A percentile compares a stretch with the other conserved stretches of the same genome.
Conservation (phyloP, 2,797 vertebrate species). For the Neomorphus geoffroyi region DNA sequence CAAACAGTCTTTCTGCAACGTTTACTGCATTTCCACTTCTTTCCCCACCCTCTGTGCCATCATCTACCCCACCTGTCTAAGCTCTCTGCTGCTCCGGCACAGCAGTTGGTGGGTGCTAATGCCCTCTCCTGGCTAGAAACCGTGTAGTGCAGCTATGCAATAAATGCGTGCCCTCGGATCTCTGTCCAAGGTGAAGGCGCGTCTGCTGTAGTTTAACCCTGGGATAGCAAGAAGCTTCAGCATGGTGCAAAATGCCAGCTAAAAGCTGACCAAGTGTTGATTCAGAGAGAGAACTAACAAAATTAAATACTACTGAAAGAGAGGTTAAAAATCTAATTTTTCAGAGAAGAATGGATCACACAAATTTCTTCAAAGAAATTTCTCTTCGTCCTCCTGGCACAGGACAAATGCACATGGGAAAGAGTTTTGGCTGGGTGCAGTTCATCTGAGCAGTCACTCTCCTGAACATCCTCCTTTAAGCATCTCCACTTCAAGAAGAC, state of each 20-base stretch:
- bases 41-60: neutral
- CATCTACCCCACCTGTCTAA: neutral
- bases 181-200: neutral
- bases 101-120: neutral
- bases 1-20: neutral
- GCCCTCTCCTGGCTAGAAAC: slow-evolving; percentile 29
- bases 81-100: neutral
- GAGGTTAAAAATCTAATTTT: neutral
- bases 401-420: neutral
- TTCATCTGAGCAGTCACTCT: neutral
- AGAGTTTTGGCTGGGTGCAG: neutral
- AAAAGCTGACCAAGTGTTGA: neutral
- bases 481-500: neutral
- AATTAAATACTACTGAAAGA: neutral
- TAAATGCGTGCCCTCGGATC: neutral
- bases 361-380: neutral
- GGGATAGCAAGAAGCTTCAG: neutral
- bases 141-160: neutral
- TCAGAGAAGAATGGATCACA: neutral
- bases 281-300: neutral
- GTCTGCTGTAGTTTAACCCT: neutral
- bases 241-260: neutral
- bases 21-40: neutral
- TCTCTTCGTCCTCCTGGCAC: neutral
- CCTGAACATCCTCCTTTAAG: neutral